Evolutionary conservation across 2,888 invertebrate genomes (phyloP).

Genomic region (Incurvaria masculella): DNA sequence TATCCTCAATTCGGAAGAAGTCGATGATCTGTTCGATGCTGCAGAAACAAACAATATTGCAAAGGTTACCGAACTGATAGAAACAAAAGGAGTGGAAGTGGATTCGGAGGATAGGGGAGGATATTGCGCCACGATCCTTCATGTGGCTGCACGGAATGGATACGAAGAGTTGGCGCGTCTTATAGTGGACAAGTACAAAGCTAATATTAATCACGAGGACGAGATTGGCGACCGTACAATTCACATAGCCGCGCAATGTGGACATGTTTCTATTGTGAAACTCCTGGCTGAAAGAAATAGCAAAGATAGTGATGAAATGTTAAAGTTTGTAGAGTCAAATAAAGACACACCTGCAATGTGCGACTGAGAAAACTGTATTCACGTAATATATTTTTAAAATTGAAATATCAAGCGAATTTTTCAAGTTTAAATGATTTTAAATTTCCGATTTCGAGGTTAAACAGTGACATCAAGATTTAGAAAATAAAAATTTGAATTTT

Average conservation of each 20-base stretch:
- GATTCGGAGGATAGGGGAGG: background rate
- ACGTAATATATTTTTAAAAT: background rate
- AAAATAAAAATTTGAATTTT: too few relatives aligned
- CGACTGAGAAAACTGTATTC: background rate
- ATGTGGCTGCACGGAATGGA: too few relatives aligned
- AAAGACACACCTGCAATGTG: background rate
- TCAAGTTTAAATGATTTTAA: too few relatives aligned
- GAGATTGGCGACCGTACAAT: background rate
- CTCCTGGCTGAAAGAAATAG: too few relatives aligned
- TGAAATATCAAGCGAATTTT: too few relatives aligned
- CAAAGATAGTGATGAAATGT: background rate
- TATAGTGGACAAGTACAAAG: background rate
- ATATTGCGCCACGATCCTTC: background rate
- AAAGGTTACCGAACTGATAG: background rate
- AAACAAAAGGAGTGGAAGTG: background rate
- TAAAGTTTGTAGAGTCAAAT: background rate
- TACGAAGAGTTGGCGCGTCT: background rate
- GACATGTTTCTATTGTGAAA: too few relatives aligned
- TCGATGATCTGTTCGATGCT: conserved; percentile 2
- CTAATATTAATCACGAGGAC: background rate
- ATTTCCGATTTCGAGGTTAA: too few relatives aligned
- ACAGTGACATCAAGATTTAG: too few relatives aligned
- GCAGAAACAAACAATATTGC: background rate
- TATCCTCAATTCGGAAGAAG: conserved; percentile 6
- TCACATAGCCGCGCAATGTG: background rate